Evolutionary conservation across 1,140 invertebrate species (phyloP).

Genomic region (Cephus cinctus): DNA sequence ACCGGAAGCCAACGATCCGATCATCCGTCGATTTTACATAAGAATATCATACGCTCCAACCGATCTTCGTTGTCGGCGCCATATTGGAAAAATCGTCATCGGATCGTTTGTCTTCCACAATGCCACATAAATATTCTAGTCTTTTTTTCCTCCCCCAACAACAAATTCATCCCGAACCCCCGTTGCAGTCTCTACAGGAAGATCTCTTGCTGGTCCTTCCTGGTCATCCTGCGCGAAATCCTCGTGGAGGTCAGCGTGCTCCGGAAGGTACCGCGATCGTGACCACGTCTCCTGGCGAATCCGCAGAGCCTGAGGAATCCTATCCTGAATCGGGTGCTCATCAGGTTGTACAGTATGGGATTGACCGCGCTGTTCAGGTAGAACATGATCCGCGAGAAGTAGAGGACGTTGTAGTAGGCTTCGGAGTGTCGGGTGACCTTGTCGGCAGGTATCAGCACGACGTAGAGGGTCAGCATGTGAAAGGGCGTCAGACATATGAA

Average conservation of each 20-base stretch:
- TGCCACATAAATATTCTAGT: too few species aligned
- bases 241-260: slow-evolving; percentile 52
- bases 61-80: too few species aligned
- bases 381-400: slow-evolving; percentile 81
- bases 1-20: too few species aligned
- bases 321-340: slow-evolving; percentile 80
- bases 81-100: too few species aligned
- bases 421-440: slow-evolving; percentile 65
- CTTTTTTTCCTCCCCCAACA: too few species aligned
- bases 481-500: slow-evolving; percentile 86
- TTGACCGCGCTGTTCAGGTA: slow-evolving; percentile 85
- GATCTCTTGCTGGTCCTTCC: slow-evolving; percentile 46
- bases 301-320: slow-evolving; percentile 70
- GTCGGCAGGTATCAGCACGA: slow-evolving; percentile 66
- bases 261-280: slow-evolving; percentile 49
- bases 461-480: slow-evolving; percentile 78
- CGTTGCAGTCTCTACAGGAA: slow-evolving; percentile 33
- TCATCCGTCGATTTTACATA: too few species aligned
- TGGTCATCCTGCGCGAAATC: slow-evolving; percentile 49
- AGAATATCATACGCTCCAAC: too few species aligned
- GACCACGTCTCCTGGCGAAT: slow-evolving; percentile 48
- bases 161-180: too few species aligned
- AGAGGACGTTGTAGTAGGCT: slow-evolving; percentile 75
- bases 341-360: slow-evolving; percentile 81
- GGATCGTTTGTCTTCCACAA: too few species aligned